phyloP scores from a whole-genome alignment of 1,140 invertebrate species.

The Rhyzopertha dominica region DNA sequence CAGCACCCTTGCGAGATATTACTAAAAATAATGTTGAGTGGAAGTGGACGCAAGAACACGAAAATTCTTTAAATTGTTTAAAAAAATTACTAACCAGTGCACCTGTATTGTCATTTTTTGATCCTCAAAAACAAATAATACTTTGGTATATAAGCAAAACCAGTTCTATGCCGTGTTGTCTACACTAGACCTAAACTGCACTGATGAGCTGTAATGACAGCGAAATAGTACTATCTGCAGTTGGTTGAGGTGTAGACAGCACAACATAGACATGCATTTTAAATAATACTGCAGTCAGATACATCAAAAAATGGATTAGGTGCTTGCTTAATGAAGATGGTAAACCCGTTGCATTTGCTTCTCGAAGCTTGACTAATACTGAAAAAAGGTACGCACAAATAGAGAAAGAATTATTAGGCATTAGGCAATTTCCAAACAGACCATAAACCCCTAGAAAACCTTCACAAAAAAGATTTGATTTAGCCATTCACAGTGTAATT shows the following conservation, averaged over 20 bases:
- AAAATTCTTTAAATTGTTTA: constrained; percentile 26
- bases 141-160: too few species aligned
- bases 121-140: constrained; percentile 25
- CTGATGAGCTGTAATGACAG: too few species aligned
- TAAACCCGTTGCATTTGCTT: constrained; percentile 41
- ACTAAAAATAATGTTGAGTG: constrained; percentile 14
- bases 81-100: constrained; percentile 24
- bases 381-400: constrained; percentile 44
- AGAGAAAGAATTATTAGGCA: constrained; percentile 46
- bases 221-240: too few species aligned
- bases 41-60: constrained; percentile 22
- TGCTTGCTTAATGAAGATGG: constrained; percentile 40
- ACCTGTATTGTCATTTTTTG: constrained; percentile 34
- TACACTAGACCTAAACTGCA: too few species aligned
- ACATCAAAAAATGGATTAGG: constrained; percentile 40
- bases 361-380: constrained; percentile 31
- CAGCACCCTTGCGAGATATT: constrained; percentile 14
- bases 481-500: too few species aligned
- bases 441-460: too few species aligned
- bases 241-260: too few species aligned
- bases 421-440: too few species aligned
- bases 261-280: too few species aligned
- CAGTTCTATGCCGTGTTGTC: too few species aligned
- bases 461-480: too few species aligned
- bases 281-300: constrained; percentile 39